Percentiles rank a stretch among this genome's conserved stretches.
Evolutionary conservation across 1,140 invertebrate genomes (phyloP).

Genomic region (Micrasema minimum): DNA sequence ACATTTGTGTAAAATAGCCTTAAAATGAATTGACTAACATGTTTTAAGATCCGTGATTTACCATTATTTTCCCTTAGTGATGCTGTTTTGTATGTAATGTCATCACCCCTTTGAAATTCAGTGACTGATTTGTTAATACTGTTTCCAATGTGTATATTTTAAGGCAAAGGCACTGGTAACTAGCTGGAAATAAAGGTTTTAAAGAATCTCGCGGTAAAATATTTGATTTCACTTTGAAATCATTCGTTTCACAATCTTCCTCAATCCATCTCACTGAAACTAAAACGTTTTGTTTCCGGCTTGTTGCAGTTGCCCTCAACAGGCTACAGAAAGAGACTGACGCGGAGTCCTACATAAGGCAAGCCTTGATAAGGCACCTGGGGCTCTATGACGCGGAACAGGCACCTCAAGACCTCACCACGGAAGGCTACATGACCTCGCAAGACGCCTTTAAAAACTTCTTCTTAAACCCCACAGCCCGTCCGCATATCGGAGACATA

Average conservation of each 20-base stretch:
- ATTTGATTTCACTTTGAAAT: too few relatives aligned
- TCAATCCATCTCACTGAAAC: too few relatives aligned
- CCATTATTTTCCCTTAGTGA: too few relatives aligned
- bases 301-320: slow-evolving; percentile 61
- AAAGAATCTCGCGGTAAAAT: too few relatives aligned
- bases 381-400: slow-evolving; percentile 10
- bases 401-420: background rate
- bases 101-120: too few relatives aligned
- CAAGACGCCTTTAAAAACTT: slow-evolving; percentile 39
- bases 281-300: slow-evolving; percentile 64
- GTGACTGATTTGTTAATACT: too few relatives aligned
- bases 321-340: slow-evolving; percentile 56
- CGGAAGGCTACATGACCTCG: slow-evolving; percentile 20
- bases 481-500: slow-evolving; percentile 17
- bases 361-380: slow-evolving; percentile 25
- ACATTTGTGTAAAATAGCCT: too few relatives aligned
- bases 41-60: too few relatives aligned
- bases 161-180: slow-evolving; percentile 14
- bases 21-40: too few relatives aligned
- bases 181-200: slow-evolving; percentile 30
- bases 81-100: too few relatives aligned
- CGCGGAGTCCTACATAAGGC: slow-evolving; percentile 26
- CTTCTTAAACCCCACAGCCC: slow-evolving; percentile 4
- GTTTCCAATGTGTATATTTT: too few relatives aligned
- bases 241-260: too few relatives aligned